These are phyloP conservation scores for Agrotis segetum DNA, from an alignment of 2,888 invertebrate species.

Conservation along the genomic window DNA sequence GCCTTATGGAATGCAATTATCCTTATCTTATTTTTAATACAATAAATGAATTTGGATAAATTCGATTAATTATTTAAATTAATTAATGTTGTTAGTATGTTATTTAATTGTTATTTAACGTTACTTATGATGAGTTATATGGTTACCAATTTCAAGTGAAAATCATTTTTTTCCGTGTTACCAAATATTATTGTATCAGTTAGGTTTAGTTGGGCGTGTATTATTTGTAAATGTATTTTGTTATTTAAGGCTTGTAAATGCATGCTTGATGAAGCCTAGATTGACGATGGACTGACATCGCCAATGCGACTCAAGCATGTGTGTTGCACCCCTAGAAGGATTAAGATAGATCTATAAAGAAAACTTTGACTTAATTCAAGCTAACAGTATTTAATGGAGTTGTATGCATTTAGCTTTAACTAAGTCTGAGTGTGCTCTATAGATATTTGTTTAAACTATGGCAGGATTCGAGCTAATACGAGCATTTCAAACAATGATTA, in stretches of 20 bases:
- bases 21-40: background rate
- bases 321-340: background rate
- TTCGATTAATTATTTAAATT: constrained; percentile 26
- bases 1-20: background rate
- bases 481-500: too few relatives aligned
- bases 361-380: too few relatives aligned
- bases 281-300: too few relatives aligned
- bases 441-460: too few relatives aligned
- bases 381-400: too few relatives aligned
- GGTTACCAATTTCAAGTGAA: constrained; percentile 62
- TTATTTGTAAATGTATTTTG: constrained; percentile 34
- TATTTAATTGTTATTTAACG: constrained; percentile 45
- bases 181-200: constrained; percentile 68
- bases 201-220: constrained; percentile 46
- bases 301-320: background rate
- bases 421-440: too few relatives aligned
- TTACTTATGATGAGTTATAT: constrained; percentile 45
- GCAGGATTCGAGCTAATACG: too few relatives aligned
- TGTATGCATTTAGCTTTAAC: too few relatives aligned
- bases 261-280: too few relatives aligned
- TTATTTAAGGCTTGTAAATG: constrained; percentile 8
- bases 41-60: constrained; percentile 26
- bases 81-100: constrained; percentile 38
- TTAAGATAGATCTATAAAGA: background rate
- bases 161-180: constrained; percentile 59